Evolutionary conservation across 2,113 vertebrate genomes (phyloP), one percentile per base, ranked within the genome.

Genomic region (Pantherophis guttatus): DNA sequence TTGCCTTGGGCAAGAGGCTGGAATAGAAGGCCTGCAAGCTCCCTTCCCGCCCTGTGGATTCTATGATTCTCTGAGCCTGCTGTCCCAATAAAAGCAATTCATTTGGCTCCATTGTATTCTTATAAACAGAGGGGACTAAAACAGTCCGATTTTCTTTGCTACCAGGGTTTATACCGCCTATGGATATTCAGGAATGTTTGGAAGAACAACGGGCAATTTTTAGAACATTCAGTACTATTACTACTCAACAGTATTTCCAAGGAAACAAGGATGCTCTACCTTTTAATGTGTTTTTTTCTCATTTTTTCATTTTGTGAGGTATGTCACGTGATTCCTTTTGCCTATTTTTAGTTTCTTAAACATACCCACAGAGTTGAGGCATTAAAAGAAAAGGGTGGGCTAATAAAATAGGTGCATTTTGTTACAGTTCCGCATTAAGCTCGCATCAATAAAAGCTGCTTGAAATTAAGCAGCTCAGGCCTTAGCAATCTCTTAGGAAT

Each of bases 341-440:
- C 95, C 96, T 97, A 97, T 97, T 97, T 97, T 97, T 97, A 97
- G 97, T 96, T 97, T 94, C 95, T 95, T 94, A 96, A 96, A 97
- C 88, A 95, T 96, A 95, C 93, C 94, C 92, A 91, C 96, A 94
- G 95, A 95, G 93, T 95, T 94, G 93, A 96, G 95, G 95, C 94
- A 92, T 96, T 96, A 95, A 95, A 96, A 96, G 95, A 94, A 95
- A 92, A 94, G 95, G 94, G 3, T 0, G 90, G 96, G 94, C 3
- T 29, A 94, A 95, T 95, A 95, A 96, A 97, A 93, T 1, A 0
- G 89, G 54, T 70, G 8, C 44, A 21, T 87, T 94, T 39, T n/a
- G 13, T 75, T 75, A 87, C 12, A 23, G 65, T 50, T 89, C 93
- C 85, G 75, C 58, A 92, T 94, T 54, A 94, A 93, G 93, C 90